phyloP scores from a whole-genome alignment of 2,113 vertebrate genomes.

The Phylloscopus trochilus region DNA sequence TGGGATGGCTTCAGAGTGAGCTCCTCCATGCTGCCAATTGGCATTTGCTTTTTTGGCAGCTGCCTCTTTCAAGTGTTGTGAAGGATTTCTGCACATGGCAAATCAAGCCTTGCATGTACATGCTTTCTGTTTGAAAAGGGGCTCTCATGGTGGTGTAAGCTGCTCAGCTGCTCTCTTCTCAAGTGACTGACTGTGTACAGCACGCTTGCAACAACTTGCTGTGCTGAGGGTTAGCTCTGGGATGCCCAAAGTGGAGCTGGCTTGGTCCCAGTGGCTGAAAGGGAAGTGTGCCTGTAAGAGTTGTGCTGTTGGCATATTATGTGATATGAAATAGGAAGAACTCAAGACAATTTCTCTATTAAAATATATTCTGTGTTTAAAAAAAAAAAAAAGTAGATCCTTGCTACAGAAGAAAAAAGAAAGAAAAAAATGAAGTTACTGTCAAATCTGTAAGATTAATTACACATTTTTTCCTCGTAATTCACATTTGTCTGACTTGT shows the following conservation, averaged over 20 bases:
- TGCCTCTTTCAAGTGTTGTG: not conserved
- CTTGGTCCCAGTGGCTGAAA: not conserved
- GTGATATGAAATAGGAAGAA: not conserved
- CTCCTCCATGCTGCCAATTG: not conserved
- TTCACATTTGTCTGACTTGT: not conserved
- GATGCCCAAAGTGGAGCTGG: not conserved
- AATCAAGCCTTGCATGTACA: not conserved
- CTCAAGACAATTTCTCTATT: not conserved
- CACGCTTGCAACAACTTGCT: not conserved
- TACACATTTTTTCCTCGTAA: not conserved
- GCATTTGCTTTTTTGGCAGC: not conserved
- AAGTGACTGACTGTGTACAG: not conserved
- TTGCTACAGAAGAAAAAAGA: not conserved
- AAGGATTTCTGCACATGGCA: not conserved
- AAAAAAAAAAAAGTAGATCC: not conserved
- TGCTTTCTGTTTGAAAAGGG: not conserved
- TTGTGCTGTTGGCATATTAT: not conserved
- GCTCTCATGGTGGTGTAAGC: not conserved
- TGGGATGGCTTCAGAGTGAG: not conserved
- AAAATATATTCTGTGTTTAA: not conserved
- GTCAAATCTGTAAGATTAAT: not conserved
- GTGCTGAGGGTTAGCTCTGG: not conserved
- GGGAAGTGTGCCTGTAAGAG: not conserved
- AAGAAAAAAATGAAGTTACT: not conserved
- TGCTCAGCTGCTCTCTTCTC: not conserved